phyloP scores from a whole-genome alignment of 2,888 invertebrate genomes.

The Tinea pellionella region DNA sequence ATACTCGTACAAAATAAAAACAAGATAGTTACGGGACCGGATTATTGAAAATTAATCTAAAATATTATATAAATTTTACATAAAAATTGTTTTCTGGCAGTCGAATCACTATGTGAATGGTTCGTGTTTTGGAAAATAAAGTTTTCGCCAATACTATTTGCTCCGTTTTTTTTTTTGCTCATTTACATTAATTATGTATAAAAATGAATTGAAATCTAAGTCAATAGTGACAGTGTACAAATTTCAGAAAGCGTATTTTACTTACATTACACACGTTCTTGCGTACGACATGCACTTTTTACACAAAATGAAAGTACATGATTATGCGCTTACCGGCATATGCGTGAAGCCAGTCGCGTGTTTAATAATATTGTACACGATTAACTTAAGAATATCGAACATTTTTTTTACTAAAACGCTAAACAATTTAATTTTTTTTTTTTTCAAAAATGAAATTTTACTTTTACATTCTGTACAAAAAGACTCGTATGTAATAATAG shows the following conservation, averaged over 20 bases:
- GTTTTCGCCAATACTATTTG: no score
- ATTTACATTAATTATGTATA: no score
- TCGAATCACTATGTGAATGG: no score
- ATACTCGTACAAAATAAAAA: no score
- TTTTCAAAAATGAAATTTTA: background rate
- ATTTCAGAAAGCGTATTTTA: slow-evolving; percentile 7
- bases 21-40: no score
- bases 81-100: no score
- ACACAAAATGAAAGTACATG: slow-evolving; percentile 26
- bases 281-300: slow-evolving; percentile 14
- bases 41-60: no score
- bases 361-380: slow-evolving; percentile 22
- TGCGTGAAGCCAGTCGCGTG: slow-evolving; percentile 23
- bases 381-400: slow-evolving; percentile 22
- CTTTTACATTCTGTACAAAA: no score
- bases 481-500: no score
- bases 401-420: slow-evolving; percentile 29
- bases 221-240: slow-evolving; percentile 3
- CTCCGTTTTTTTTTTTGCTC: no score
- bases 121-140: no score
- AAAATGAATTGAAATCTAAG: background rate
- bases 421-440: slow-evolving; percentile 1
- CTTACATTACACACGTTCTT: background rate
- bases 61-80: no score
- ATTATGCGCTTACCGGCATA: slow-evolving; percentile 19